A percentile compares a stretch with the other conserved stretches of the same genome.
These are phyloP conservation scores for Ctenodactylus gundi DNA, from an alignment of 2,113 vertebrate species.

Conservation along the genomic window DNA sequence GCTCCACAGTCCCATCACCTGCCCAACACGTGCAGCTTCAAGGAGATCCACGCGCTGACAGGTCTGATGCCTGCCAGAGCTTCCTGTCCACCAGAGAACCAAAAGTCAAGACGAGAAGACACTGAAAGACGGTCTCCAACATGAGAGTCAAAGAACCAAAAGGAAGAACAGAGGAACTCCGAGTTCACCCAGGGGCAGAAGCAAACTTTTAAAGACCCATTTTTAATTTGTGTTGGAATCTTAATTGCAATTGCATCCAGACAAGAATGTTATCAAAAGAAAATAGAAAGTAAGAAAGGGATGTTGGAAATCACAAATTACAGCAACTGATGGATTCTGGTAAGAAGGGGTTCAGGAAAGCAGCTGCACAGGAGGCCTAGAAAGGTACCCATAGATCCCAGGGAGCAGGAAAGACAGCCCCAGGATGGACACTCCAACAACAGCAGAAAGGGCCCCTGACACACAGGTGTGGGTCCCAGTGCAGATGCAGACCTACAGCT, in stretches of 20 bases:
- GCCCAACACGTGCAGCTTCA: too few species aligned
- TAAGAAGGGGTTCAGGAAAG: neutral
- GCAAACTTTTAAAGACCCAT: neutral
- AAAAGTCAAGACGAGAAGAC: neutral
- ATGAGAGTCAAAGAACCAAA: neutral
- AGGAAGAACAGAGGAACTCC: neutral
- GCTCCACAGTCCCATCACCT: too few species aligned
- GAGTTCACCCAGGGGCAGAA: neutral
- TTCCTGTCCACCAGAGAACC: neutral
- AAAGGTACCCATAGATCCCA: neutral
- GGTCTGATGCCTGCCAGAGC: neutral
- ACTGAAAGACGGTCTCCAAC: neutral
- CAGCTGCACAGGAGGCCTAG: neutral
- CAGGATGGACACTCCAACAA: neutral
- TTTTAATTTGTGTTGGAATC: neutral
- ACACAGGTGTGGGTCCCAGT: neutral
- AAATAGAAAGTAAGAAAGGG: conserved; percentile 29
- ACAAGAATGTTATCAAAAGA: neutral
- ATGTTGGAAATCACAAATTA: neutral
- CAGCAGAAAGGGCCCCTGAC: neutral
- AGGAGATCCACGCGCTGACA: neutral
- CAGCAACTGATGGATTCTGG: neutral
- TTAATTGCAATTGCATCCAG: neutral
- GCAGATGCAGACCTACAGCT: neutral
- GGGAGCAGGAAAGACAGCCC: neutral